Conservation (phyloP, 2,113 vertebrate genomes). For the Nothoprocta pentlandii region DNA sequence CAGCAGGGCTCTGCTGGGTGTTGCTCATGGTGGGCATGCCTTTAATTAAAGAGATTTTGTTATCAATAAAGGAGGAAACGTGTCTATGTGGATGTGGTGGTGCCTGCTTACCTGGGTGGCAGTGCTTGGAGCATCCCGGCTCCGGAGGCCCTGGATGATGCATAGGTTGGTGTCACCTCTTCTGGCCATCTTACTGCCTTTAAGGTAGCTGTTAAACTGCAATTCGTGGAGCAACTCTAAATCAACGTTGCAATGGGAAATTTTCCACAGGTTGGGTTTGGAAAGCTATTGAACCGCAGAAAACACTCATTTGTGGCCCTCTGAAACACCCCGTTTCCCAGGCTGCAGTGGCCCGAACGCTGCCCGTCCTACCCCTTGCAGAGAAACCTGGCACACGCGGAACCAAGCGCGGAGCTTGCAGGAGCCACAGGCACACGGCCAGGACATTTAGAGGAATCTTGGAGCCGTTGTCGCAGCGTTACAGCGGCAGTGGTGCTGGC, state of each 20-base stretch:
- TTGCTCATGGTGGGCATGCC: background rate
- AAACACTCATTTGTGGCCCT: background rate
- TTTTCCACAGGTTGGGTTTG: background rate
- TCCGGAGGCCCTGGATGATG: background rate
- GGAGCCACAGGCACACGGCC: background rate
- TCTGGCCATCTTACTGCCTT: background rate
- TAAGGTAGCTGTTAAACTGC: rapidly evolving
- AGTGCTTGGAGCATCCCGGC: background rate
- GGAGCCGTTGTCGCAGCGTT: background rate
- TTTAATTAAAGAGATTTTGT: background rate
- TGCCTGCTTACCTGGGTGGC: background rate
- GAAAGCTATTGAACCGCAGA: background rate
- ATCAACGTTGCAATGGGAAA: background rate
- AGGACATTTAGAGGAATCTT: background rate
- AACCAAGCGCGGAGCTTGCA: background rate
- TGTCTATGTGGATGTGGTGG: background rate
- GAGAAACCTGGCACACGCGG: background rate
- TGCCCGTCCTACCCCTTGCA: background rate
- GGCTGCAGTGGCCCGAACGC: constrained; percentile 13
- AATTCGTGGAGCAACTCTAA: rapidly evolving
- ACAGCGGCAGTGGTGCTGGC: background rate
- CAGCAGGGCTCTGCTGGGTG: too few relatives aligned
- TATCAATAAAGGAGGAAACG: background rate
- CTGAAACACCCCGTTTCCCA: constrained; percentile 24
- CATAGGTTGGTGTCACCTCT: too few relatives aligned